These are phyloP conservation scores for Leptoclinus maculatus DNA, from an alignment of 2,797 vertebrate genomes.

Conservation along the genomic window DNA sequence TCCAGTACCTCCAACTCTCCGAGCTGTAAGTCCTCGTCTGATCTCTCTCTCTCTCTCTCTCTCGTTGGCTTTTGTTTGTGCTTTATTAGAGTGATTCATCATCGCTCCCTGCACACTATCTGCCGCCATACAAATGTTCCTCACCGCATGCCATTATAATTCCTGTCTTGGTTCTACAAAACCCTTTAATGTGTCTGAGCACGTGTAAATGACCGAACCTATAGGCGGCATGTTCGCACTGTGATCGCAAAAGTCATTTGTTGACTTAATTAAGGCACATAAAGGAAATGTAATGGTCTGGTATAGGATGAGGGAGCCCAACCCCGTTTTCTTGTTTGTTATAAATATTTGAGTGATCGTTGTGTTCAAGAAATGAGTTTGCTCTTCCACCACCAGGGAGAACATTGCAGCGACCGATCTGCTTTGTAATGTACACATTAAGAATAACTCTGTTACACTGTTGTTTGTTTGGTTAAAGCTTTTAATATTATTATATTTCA, in stretches of 20 bases:
- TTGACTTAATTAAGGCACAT: slow-evolving; percentile 79
- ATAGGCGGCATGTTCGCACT: slow-evolving; percentile 51
- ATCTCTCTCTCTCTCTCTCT: slow-evolving; percentile 46
- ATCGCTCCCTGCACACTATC: slow-evolving; percentile 48
- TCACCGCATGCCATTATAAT: slow-evolving; percentile 56
- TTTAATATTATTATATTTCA: no score
- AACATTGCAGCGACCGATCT: slow-evolving; percentile 48
- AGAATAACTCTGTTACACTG: no score
- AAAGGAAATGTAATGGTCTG: slow-evolving; percentile 72
- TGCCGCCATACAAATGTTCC: slow-evolving; percentile 63
- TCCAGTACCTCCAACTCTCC: slow-evolving; percentile 95
- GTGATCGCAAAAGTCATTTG: slow-evolving; percentile 73
- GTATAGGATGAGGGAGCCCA: slow-evolving; percentile 53
- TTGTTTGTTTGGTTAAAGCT: no score
- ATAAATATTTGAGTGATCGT: slow-evolving; percentile 82
- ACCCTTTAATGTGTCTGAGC: slow-evolving; percentile 65
- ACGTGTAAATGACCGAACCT: slow-evolving; percentile 59
- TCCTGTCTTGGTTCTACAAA: slow-evolving; percentile 69
- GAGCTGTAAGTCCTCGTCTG: slow-evolving; percentile 93
- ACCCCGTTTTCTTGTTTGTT: slow-evolving; percentile 81
- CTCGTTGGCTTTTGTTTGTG: slow-evolving; percentile 59
- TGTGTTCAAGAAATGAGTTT: slow-evolving; percentile 79
- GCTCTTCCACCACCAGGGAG: slow-evolving; percentile 71
- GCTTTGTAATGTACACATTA: slow-evolving; percentile 70
- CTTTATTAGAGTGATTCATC: slow-evolving; percentile 75